Evolutionary conservation across 2,113 vertebrate species (phyloP).

Genomic region (Clupea harengus): DNA sequence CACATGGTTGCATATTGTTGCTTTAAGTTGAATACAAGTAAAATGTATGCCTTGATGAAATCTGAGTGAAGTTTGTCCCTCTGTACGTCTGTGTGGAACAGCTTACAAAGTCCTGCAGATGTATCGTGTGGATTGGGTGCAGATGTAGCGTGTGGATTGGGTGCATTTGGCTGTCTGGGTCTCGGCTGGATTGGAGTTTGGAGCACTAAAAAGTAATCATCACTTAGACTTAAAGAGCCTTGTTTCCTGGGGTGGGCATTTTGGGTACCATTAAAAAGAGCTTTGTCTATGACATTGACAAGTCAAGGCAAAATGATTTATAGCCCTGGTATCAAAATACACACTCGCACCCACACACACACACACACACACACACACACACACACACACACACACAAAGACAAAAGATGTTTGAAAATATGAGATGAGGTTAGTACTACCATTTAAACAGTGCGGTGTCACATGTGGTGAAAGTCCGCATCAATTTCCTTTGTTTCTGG

Average conservation of each 20-base stretch:
- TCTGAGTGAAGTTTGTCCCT: background rate
- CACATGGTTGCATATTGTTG: no score
- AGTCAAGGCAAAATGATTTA: background rate
- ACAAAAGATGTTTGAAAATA: background rate
- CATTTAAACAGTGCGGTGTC: background rate
- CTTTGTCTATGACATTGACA: background rate
- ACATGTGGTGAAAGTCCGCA: background rate
- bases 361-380: slow-evolving; percentile 1
- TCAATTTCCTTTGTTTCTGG: background rate
- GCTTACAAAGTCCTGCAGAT: no score
- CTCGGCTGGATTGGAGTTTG: background rate
- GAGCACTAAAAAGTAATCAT: background rate
- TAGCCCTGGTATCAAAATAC: background rate
- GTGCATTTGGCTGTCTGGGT: background rate
- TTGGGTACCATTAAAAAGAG: background rate
- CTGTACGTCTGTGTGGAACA: background rate
- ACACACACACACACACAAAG: background rate
- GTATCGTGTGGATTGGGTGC: no score
- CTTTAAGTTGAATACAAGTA: no score
- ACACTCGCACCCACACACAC: background rate
- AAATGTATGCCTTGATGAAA: background rate
- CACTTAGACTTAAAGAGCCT: background rate
- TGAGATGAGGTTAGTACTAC: background rate
- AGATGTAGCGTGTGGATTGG: background rate
- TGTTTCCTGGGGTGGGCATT: background rate